Evolutionary conservation across 2,113 vertebrate genomes (phyloP).

Genomic region (Ivindomyrus marchei): DNA sequence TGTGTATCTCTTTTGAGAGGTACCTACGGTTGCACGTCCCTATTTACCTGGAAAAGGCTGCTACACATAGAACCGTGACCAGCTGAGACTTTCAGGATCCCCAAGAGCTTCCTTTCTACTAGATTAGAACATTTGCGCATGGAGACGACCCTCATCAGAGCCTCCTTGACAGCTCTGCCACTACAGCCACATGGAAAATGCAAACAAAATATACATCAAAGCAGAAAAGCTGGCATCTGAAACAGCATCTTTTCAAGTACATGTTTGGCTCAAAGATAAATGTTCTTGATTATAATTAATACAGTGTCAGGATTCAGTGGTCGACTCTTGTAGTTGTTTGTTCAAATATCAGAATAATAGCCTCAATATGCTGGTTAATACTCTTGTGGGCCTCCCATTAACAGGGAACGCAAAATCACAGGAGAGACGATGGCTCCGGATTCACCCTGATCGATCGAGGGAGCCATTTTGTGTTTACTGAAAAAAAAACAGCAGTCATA

Average conservation of each 20-base stretch:
- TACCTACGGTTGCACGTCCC: not conserved
- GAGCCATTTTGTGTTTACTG: conserved; percentile 25
- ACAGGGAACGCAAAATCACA: not conserved
- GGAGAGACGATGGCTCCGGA: conserved; percentile 9
- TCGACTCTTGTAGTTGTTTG: not conserved
- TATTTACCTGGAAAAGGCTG: not conserved
- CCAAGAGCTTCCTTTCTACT: not conserved
- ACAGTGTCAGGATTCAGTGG: not conserved
- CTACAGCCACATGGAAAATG: not conserved
- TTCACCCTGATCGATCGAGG: conserved; percentile 6
- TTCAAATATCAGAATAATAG: conserved; percentile 18
- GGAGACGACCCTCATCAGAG: not conserved
- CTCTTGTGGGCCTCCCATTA: not conserved
- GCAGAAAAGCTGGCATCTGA: not conserved
- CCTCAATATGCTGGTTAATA: conserved; percentile 6
- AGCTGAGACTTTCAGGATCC: not conserved
- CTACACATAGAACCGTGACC: not conserved
- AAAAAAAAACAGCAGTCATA: not conserved
- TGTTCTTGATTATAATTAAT: not conserved
- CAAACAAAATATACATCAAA: not conserved
- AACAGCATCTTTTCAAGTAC: not conserved
- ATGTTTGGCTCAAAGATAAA: not conserved
- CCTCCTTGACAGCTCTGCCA: not conserved
- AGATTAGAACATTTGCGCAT: not conserved
- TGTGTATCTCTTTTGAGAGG: not conserved